These are phyloP conservation scores for Xestia xanthographa DNA, from an alignment of 2,888 invertebrate species.

Conservation along the genomic window DNA sequence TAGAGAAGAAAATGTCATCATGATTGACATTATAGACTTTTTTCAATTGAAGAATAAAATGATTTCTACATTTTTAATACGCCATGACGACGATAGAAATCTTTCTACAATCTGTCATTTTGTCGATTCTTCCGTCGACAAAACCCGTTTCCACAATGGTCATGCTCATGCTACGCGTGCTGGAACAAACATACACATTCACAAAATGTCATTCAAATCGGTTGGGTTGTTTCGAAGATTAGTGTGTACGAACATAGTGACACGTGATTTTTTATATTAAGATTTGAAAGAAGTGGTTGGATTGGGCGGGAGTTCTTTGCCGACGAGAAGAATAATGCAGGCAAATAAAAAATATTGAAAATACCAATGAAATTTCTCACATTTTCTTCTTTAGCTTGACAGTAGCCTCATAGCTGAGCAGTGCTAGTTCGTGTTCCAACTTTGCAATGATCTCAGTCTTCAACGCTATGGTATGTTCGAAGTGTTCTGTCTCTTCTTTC, in stretches of 20 bases:
- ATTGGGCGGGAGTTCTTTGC: not conserved
- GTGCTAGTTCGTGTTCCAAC: conserved; percentile 72
- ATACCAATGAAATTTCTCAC: conserved; percentile 66
- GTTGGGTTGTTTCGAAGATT: not conserved
- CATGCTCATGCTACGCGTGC: too few relatives aligned
- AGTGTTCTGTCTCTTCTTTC: conserved; percentile 76
- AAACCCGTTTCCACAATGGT: too few relatives aligned
- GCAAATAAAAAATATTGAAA: not conserved
- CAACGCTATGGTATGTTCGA: conserved; percentile 73
- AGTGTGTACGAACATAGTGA: not conserved
- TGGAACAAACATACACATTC: not conserved
- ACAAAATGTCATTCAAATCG: not conserved
- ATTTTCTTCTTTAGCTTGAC: conserved; percentile 80
- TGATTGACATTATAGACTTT: too few relatives aligned
- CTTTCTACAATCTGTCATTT: too few relatives aligned
- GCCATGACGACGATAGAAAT: too few relatives aligned
- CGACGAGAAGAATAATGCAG: not conserved
- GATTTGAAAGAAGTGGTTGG: not conserved
- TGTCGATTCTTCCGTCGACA: too few relatives aligned
- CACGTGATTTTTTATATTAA: not conserved
- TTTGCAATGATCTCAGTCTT: conserved; percentile 77
- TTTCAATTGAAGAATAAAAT: too few relatives aligned
- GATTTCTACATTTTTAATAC: too few relatives aligned
- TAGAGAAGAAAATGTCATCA: too few relatives aligned
- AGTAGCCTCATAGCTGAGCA: conserved; percentile 69